Conservation (phyloP, 2,797 vertebrate genomes). For the Euphonia xanthogaster region DNA sequence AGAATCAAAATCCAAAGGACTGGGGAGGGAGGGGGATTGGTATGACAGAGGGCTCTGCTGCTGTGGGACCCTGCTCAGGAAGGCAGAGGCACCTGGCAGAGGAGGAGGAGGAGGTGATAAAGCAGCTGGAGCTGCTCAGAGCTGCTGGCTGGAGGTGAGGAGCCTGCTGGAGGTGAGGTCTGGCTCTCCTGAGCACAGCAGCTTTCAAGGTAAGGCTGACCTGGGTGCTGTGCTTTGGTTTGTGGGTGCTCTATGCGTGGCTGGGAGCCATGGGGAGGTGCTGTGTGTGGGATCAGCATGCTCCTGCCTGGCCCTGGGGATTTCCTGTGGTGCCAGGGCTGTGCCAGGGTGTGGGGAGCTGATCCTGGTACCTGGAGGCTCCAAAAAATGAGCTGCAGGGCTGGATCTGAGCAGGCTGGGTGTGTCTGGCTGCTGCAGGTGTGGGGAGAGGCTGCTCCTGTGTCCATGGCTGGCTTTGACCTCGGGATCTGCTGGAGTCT, state of each 20-base stretch:
- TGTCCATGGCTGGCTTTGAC: neutral
- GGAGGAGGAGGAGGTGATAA: constrained; percentile 37
- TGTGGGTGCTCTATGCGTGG: rapidly evolving
- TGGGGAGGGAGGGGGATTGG: neutral
- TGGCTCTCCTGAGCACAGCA: neutral
- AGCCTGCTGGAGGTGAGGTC: neutral
- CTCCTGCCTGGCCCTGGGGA: neutral
- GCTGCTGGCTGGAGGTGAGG: neutral
- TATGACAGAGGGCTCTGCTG: neutral
- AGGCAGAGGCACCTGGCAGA: neutral
- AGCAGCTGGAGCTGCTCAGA: constrained; percentile 1
- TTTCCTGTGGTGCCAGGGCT: rapidly evolving
- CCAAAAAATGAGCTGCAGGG: neutral
- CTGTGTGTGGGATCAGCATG: rapidly evolving
- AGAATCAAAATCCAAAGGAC: neutral
- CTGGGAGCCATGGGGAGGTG: neutral
- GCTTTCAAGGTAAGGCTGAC: neutral
- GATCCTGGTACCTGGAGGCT: neutral
- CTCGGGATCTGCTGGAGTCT: neutral
- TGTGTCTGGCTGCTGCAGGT: neutral
- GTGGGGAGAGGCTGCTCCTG: neutral
- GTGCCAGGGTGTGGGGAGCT: neutral
- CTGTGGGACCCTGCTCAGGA: neutral
- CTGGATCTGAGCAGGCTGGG: neutral
- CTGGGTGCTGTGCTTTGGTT: neutral